These are phyloP conservation scores for Coenonympha glycerion DNA, from an alignment of 2,888 invertebrate genomes.

Conservation along the genomic window DNA sequence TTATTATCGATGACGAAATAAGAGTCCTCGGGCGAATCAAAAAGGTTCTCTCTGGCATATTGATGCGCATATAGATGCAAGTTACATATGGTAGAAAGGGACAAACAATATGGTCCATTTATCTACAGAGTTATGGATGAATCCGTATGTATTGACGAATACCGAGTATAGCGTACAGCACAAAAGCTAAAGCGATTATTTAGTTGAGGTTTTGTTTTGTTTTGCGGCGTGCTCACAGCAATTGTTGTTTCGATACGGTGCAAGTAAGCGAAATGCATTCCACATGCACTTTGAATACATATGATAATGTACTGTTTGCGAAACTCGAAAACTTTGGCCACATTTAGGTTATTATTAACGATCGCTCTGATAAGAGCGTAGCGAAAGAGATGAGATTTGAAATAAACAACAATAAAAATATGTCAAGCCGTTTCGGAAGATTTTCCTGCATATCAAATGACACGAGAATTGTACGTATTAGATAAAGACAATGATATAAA, in stretches of 20 bases:
- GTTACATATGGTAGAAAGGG: constrained; percentile 11
- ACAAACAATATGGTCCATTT: constrained; percentile 36
- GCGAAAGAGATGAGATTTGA: no score
- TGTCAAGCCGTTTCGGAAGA: no score
- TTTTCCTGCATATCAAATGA: no score
- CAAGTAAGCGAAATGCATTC: constrained; percentile 28
- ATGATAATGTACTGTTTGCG: constrained; percentile 21
- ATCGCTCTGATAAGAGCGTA: no score
- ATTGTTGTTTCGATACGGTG: constrained; percentile 60
- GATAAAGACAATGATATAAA: no score
- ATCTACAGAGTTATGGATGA: constrained; percentile 9
- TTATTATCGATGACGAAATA: neutral
- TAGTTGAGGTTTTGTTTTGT: constrained; percentile 52
- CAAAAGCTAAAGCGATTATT: constrained; percentile 47
- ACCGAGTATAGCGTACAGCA: constrained; percentile 49
- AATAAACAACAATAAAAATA: no score
- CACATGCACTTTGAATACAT: constrained; percentile 39
- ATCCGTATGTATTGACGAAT: constrained; percentile 27
- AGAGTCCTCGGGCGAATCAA: constrained; percentile 5
- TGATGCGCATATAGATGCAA: constrained; percentile 3
- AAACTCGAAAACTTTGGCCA: no score
- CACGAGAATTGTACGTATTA: no score
- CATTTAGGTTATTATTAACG: no score
- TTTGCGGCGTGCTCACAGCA: constrained; percentile 47
- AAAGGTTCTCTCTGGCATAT: constrained; percentile 2